A percentile compares a stretch with the other conserved stretches of the same genome.
phyloP scores from a whole-genome alignment of 2,888 invertebrate genomes.

The Malthinus flaveolus region DNA sequence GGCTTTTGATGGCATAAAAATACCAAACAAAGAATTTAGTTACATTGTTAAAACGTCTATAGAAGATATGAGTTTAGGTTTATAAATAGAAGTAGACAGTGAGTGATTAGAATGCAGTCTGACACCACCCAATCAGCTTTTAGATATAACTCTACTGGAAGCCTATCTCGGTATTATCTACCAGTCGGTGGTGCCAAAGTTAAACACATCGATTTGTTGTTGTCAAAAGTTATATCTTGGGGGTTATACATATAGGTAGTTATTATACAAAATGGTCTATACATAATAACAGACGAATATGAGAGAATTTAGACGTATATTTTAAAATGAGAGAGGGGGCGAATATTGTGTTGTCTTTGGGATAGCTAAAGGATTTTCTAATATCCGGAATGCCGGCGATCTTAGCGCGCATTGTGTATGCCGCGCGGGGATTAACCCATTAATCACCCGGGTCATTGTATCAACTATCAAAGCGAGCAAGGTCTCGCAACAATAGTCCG shows the following conservation, averaged over 20 bases:
- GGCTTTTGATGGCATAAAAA: neutral
- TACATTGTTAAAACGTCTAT: slow-evolving; percentile 16
- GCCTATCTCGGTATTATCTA: slow-evolving; percentile 40
- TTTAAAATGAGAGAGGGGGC: slow-evolving; percentile 12
- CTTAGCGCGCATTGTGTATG: slow-evolving; percentile 56
- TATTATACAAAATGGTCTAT: slow-evolving; percentile 9
- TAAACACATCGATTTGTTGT: slow-evolving; percentile 43
- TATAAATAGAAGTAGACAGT: slow-evolving; percentile 36
- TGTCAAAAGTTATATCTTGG: slow-evolving; percentile 36
- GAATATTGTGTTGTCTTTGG: slow-evolving; percentile 36
- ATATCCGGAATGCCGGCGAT: slow-evolving; percentile 57
- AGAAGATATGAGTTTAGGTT: slow-evolving; percentile 20
- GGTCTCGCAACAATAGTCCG: slow-evolving; percentile 55
- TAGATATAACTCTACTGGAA: slow-evolving; percentile 40
- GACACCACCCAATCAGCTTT: slow-evolving; percentile 48
- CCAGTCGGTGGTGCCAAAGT: slow-evolving; percentile 42
- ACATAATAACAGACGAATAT: slow-evolving; percentile 22
- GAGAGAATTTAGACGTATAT: slow-evolving; percentile 22
- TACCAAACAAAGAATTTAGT: slow-evolving; percentile 4
- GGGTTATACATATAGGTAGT: slow-evolving; percentile 7
- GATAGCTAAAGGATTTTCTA: slow-evolving; percentile 52
- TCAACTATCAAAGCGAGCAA: slow-evolving; percentile 58
- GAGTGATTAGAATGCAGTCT: slow-evolving; percentile 42
- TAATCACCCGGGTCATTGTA: slow-evolving; percentile 58
- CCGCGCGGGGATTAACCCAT: slow-evolving; percentile 57